Evolutionary conservation across 2,113 vertebrate species (phyloP), one percentile per base, ranked within the genome.

Genomic region (Tachysurus fulvidraco): DNA sequence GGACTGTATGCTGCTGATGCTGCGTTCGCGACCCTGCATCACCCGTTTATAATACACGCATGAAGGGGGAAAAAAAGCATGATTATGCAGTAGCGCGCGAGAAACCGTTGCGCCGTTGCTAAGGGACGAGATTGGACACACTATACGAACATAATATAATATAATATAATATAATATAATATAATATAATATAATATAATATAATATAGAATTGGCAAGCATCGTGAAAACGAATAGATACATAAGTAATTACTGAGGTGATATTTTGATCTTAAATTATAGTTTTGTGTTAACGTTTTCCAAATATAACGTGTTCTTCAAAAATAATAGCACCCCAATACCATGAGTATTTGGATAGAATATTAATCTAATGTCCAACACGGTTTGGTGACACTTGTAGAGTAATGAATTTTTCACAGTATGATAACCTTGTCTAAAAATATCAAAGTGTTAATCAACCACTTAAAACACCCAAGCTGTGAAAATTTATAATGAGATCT

Each of bases 1-100:
- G 83, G 36, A 82, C 23, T 64, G 80, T 8, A 16, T 46, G 59
- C 41, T 82, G 80, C 80, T 64, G 59, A 65, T 82, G 57, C 80
- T 82, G 59, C 80, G 80, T 59, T 46, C 59, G 21, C 21, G 59
- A 44, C 80, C 23, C 59, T 65, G 80, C 80, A 82, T 17, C 54
- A 59, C 28, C 76, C 8, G 6, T 4, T 10, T 9, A 25, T 30
- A 55, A 78, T 17, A n/a, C 59, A 64, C 36, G 28, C 52, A 57
- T 79, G 78, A 54, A 55, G 36, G 44, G 1, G 13, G n/a, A n/a
- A n/a, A 2, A 17, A 19, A 23, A 5, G 55, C 55, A 36, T 57
- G 55, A 5, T 41, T 28, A 80, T 59, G 78, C 28, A 41, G 28
- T 17, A 25, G 16, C 50, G 77, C 54, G 19, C 28, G 52, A 55